Percentiles rank a stretch among this genome's conserved stretches.
Evolutionary conservation across 1,140 invertebrate genomes (phyloP).

Genomic region (Rhyacophila brunnea): DNA sequence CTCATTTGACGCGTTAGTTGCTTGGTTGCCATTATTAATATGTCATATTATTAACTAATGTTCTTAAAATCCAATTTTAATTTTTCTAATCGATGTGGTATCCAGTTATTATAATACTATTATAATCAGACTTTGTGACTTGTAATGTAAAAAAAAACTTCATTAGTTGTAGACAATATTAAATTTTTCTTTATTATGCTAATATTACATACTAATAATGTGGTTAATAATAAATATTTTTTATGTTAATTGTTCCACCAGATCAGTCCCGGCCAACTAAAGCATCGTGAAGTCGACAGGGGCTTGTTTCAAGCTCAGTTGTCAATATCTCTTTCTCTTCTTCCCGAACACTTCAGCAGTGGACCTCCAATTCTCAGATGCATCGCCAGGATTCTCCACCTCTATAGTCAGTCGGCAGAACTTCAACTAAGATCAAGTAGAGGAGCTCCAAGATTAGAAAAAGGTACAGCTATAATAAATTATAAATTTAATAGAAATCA

Average conservation of each 20-base stretch:
- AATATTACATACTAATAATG: not conserved
- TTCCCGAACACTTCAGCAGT: conserved; percentile 23
- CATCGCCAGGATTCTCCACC: conserved; percentile 21
- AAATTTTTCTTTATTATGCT: not conserved
- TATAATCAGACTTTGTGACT: too few species aligned
- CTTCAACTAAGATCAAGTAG: conserved; percentile 21
- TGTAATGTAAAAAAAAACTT: too few species aligned
- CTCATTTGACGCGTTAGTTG: too few species aligned
- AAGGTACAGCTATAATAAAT: conserved; percentile 25
- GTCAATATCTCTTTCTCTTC: conserved; percentile 17
- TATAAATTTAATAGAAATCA: too few species aligned
- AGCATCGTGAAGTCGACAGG: conserved; percentile 19
- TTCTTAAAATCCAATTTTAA: too few species aligned
- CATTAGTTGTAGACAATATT: too few species aligned
- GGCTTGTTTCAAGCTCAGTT: conserved; percentile 23
- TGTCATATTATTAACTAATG: too few species aligned
- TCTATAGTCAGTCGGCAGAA: conserved; percentile 24
- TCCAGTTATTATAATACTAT: too few species aligned
- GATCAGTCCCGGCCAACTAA: conserved; percentile 15
- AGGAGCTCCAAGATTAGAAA: conserved; percentile 20
- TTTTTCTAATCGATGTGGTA: too few species aligned
- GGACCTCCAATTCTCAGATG: conserved; percentile 23
- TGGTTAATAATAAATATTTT: not conserved
- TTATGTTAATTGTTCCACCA: conserved; percentile 6
- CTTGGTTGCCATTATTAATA: too few species aligned